These are phyloP conservation scores for Brassicogethes aeneus DNA, from an alignment of 2,888 invertebrate species.

Conservation along the genomic window DNA sequence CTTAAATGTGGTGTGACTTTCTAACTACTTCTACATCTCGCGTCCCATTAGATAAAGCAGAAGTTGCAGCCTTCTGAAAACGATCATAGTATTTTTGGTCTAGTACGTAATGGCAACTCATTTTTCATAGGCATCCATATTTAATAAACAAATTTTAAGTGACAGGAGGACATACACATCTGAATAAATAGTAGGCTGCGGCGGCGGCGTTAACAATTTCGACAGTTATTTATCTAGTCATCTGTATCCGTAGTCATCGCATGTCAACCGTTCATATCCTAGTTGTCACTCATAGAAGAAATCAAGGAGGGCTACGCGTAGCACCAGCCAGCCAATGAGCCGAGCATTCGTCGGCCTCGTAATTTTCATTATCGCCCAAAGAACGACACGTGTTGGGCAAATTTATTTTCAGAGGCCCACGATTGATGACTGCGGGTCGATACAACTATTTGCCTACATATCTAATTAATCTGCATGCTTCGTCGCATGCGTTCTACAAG, in stretches of 20 bases:
- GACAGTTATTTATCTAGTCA: slow-evolving; percentile 21
- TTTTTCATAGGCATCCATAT: not conserved
- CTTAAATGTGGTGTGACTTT: too few relatives aligned
- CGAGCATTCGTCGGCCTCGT: slow-evolving; percentile 1
- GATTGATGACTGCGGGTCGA: too few relatives aligned
- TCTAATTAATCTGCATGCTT: too few relatives aligned
- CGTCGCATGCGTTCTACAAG: too few relatives aligned
- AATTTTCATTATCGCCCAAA: slow-evolving; percentile 7
- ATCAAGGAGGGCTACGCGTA: slow-evolving; percentile 1
- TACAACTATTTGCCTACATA: too few relatives aligned
- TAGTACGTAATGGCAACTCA: too few relatives aligned
- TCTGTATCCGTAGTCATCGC: slow-evolving; percentile 14
- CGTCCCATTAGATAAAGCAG: too few relatives aligned
- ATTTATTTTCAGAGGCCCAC: slow-evolving; percentile 8
- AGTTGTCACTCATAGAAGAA: not conserved
- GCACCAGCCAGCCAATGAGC: too few relatives aligned
- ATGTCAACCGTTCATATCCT: slow-evolving; percentile 12
- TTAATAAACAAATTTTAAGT: slow-evolving; percentile 1
- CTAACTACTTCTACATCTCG: too few relatives aligned
- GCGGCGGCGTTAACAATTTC: slow-evolving; percentile 21
- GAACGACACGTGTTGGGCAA: slow-evolving; percentile 9
- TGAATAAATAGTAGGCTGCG: slow-evolving; percentile 23
- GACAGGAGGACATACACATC: slow-evolving; percentile 10
- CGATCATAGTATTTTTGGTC: too few relatives aligned
- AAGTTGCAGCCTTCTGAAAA: too few relatives aligned